These are phyloP conservation scores for Tenthredo mesomela DNA, from an alignment of 2,888 invertebrate genomes.

Conservation along the genomic window DNA sequence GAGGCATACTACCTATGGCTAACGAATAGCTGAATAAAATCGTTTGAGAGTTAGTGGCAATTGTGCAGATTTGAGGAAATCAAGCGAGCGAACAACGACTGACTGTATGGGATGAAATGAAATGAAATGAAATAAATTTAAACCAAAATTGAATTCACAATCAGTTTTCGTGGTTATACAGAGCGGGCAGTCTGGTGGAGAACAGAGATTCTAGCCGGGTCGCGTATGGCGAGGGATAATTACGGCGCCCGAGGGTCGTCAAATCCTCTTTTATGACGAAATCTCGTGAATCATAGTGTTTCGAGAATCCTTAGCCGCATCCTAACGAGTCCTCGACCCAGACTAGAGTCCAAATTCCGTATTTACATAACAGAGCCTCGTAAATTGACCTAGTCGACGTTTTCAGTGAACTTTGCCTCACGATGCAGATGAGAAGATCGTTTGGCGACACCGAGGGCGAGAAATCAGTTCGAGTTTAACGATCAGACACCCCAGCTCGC, in stretches of 20 bases:
- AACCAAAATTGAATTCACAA: conserved; percentile 1
- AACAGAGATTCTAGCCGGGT: not conserved
- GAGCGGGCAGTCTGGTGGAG: not conserved
- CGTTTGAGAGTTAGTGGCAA: not conserved
- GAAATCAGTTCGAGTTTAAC: conserved; percentile 41
- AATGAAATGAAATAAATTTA: not conserved
- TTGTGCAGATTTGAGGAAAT: conserved; percentile 13
- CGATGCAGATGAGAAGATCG: conserved; percentile 12
- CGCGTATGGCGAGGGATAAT: not conserved
- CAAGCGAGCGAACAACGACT: not conserved
- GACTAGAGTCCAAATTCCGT: not conserved
- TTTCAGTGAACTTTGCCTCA: not conserved
- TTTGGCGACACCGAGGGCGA: not conserved
- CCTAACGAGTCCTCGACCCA: conserved; percentile 25
- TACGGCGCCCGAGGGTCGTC: conserved; percentile 20
- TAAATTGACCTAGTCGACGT: conserved; percentile 28
- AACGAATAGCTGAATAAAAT: conserved; percentile 5
- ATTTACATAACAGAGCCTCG: conserved; percentile 42
- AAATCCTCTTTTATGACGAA: conserved; percentile 39
- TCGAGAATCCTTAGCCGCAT: conserved; percentile 42
- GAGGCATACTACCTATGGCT: not conserved
- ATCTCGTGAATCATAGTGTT: conserved; percentile 35
- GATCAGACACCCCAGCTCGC: not conserved
- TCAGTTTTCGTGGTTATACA: not conserved
- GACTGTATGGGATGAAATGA: not conserved